A percentile compares a stretch with the other conserved stretches of the same genome.
phyloP scores from a whole-genome alignment of 2,113 vertebrate genomes.

The Gobio gobio region DNA sequence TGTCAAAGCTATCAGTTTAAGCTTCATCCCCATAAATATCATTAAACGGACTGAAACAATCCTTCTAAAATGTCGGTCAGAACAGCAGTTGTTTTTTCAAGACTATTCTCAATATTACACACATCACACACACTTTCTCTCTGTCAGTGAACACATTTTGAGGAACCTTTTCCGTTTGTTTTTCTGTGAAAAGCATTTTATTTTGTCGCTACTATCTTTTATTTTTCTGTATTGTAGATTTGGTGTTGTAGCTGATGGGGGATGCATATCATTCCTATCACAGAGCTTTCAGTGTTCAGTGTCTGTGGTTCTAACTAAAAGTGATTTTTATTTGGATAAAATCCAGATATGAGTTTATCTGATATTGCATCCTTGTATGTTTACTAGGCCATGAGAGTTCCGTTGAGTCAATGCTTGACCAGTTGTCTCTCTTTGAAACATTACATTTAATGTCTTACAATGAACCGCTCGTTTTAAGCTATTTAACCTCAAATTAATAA shows the following conservation, averaged over 20 bases:
- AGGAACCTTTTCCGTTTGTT: not conserved
- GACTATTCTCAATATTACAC: not conserved
- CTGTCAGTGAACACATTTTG: not conserved
- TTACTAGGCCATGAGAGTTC: not conserved
- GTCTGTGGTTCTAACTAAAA: not conserved
- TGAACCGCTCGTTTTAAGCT: not conserved
- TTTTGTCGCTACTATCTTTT: not conserved
- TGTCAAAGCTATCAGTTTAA: not conserved
- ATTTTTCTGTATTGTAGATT: conserved; percentile 12
- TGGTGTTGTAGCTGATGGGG: not conserved
- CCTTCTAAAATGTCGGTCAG: conserved; percentile 21
- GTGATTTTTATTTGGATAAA: not conserved
- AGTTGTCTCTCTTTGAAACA: not conserved
- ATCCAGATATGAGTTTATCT: not conserved
- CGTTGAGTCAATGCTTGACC: not conserved
- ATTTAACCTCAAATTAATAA: not conserved
- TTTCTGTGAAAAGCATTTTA: conserved; percentile 8
- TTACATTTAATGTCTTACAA: conserved; percentile 8
- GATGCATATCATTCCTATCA: not conserved
- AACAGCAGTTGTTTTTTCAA: not conserved
- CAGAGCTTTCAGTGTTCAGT: conserved; percentile 16
- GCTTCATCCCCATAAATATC: not conserved
- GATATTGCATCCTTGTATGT: conserved; percentile 24
- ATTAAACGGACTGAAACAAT: conserved; percentile 23
- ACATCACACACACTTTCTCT: not conserved